Evolutionary conservation across 2,888 invertebrate genomes (phyloP).

Genomic region (Rhagophthalmus giganteus): DNA sequence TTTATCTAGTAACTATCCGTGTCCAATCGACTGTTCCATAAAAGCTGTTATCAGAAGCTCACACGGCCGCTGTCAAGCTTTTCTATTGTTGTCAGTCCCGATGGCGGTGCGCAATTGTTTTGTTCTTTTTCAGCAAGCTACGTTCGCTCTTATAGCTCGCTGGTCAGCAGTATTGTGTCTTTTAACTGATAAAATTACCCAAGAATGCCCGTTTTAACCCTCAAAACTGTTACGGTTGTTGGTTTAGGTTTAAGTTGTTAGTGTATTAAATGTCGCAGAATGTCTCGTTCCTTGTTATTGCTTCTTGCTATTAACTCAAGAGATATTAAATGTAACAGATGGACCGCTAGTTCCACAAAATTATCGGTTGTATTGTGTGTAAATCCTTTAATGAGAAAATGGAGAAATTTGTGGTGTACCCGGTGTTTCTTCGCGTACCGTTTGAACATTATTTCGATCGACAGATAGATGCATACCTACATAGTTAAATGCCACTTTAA

Average conservation of each 20-base stretch:
- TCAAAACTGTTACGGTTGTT: not conserved
- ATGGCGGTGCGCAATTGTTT: constrained; percentile 26
- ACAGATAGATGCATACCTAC: too few relatives aligned
- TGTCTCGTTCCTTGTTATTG: too few relatives aligned
- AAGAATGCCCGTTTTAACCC: not conserved
- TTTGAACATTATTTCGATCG: too few relatives aligned
- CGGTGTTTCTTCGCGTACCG: too few relatives aligned
- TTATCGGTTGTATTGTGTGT: too few relatives aligned
- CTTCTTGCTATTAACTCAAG: too few relatives aligned
- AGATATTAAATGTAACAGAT: too few relatives aligned
- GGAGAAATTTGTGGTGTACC: too few relatives aligned
- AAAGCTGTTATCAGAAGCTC: constrained; percentile 32
- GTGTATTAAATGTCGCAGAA: not conserved
- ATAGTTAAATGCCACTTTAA: too few relatives aligned
- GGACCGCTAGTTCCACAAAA: too few relatives aligned
- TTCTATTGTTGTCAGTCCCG: constrained; percentile 21
- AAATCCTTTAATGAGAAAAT: too few relatives aligned
- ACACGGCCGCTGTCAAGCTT: constrained; percentile 27
- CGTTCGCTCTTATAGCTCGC: constrained; percentile 8
- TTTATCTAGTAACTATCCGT: constrained; percentile 35
- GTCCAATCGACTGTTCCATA: constrained; percentile 34
- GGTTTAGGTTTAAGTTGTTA: too few relatives aligned
- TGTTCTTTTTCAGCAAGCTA: constrained; percentile 22
- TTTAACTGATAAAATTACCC: constrained; percentile 3
- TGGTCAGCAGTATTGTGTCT: constrained; percentile 12